These are phyloP conservation scores for Calameuta pallipes DNA, from an alignment of 2,888 invertebrate species.

Conservation along the genomic window DNA sequence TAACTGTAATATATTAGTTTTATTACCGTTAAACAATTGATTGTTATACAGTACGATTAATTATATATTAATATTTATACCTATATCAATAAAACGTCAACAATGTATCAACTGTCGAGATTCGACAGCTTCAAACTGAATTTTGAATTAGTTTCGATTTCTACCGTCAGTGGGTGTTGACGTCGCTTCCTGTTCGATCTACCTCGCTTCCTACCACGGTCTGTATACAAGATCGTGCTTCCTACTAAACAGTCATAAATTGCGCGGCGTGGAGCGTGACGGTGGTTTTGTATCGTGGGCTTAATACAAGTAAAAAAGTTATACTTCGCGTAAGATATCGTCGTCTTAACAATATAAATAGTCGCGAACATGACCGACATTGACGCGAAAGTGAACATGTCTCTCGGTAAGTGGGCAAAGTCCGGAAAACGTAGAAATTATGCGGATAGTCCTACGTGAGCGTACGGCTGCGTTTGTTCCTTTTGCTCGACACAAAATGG, in stretches of 20 bases:
- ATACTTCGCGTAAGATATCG: neutral
- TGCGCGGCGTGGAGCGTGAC: neutral
- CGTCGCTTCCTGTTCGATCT: neutral
- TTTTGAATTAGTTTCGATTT: neutral
- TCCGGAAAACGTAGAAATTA: constrained; percentile 43
- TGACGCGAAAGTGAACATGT: constrained; percentile 65
- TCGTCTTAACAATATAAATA: neutral
- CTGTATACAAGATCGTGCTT: no score
- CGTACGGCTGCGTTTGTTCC: constrained; percentile 50
- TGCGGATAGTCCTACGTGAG: constrained; percentile 53
- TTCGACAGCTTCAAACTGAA: neutral
- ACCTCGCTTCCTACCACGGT: neutral
- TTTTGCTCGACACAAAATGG: constrained; percentile 48
- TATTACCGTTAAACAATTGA: neutral
- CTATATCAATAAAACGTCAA: neutral
- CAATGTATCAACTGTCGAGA: neutral
- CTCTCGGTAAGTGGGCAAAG: constrained; percentile 63
- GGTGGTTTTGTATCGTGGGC: neutral
- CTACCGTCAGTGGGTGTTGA: neutral
- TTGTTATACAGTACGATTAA: neutral
- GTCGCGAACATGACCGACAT: constrained; percentile 57
- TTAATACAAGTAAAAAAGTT: neutral
- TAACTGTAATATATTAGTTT: neutral
- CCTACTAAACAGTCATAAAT: neutral
- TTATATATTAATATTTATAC: neutral